Conservation (phyloP, 2,888 invertebrate genomes). For the Tuberolachnus salignus region DNA sequence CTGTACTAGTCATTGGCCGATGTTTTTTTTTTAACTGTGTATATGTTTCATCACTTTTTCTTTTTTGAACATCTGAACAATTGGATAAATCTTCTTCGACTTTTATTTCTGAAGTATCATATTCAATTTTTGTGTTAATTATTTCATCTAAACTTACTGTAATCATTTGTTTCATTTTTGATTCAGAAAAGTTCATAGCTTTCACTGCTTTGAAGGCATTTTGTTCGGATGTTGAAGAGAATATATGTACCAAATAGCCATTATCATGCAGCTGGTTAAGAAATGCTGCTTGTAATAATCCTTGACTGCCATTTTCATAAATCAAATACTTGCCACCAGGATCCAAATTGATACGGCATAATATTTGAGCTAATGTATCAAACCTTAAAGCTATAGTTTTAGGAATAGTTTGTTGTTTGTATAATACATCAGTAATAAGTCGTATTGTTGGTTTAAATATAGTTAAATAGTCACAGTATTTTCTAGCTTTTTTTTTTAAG, state of each 20-base stretch:
- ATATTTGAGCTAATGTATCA: constrained; percentile 88
- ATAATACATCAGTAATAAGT: constrained; percentile 83
- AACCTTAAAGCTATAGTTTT: constrained; percentile 79
- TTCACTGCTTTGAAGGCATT: constrained; percentile 71
- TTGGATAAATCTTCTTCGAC: constrained; percentile 2
- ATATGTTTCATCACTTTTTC: constrained; percentile 42
- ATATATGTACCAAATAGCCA: constrained; percentile 75
- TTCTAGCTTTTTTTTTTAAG: constrained; percentile 91
- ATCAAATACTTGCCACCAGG: constrained; percentile 73
- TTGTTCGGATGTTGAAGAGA: constrained; percentile 81
- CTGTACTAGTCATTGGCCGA: constrained; percentile 18
- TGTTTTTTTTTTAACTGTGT: constrained; percentile 46
- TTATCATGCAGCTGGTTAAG: constrained; percentile 76
- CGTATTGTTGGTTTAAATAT: constrained; percentile 81
- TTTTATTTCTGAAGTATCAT: background rate
- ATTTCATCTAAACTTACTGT: constrained; percentile 70
- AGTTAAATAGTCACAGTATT: constrained; percentile 84
- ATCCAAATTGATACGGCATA: constrained; percentile 81
- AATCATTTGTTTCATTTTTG: constrained; percentile 73
- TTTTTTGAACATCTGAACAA: constrained; percentile 47
- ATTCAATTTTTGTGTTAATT: constrained; percentile 62
- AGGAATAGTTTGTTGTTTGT: constrained; percentile 73
- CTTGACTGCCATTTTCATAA: constrained; percentile 88
- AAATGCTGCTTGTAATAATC: constrained; percentile 81
- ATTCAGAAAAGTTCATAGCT: constrained; percentile 78